A percentile compares a stretch with the other conserved stretches of the same genome.
Evolutionary conservation across 2,888 invertebrate genomes (phyloP).

Genomic region (Hemistola chrysoprasaria): DNA sequence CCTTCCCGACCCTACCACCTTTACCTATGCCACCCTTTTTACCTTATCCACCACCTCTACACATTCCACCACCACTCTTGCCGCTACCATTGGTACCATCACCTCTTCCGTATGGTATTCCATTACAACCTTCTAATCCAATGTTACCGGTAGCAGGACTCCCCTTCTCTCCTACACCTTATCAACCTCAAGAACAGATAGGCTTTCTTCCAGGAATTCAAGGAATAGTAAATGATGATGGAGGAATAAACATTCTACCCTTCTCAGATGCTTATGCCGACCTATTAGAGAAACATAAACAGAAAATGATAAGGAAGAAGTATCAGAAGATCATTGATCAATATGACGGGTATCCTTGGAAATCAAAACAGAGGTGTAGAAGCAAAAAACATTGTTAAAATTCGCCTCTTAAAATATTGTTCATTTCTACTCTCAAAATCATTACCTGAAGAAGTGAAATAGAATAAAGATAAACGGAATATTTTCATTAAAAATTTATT

Average conservation of each 20-base stretch:
- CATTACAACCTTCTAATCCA: conserved; percentile 35
- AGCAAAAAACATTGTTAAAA: neutral
- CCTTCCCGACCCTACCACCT: conserved; percentile 23
- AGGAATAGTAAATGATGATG: conserved; percentile 55
- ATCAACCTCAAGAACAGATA: conserved; percentile 24
- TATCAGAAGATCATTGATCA: conserved; percentile 43
- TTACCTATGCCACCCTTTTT: conserved; percentile 10
- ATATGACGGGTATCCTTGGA: conserved; percentile 36
- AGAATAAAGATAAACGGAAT: neutral
- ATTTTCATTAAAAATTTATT: conserved; percentile 18
- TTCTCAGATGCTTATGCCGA: conserved; percentile 68
- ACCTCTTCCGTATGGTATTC: conserved; percentile 38
- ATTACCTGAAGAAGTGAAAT: no score
- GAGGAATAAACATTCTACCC: conserved; percentile 67
- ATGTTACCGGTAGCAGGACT: conserved; percentile 32
- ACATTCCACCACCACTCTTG: conserved; percentile 13
- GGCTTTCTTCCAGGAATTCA: conserved; percentile 62
- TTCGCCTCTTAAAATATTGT: neutral
- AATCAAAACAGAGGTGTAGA: conserved; percentile 3
- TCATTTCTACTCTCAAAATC: no score
- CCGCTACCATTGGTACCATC: conserved; percentile 5
- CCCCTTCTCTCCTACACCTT: conserved; percentile 18
- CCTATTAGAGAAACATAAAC: conserved; percentile 57
- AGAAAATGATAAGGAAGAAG: conserved; percentile 50
- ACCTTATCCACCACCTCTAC: conserved; percentile 23